Evolutionary conservation across 2,888 invertebrate genomes (phyloP).

Genomic region (Campoplex nolae): DNA sequence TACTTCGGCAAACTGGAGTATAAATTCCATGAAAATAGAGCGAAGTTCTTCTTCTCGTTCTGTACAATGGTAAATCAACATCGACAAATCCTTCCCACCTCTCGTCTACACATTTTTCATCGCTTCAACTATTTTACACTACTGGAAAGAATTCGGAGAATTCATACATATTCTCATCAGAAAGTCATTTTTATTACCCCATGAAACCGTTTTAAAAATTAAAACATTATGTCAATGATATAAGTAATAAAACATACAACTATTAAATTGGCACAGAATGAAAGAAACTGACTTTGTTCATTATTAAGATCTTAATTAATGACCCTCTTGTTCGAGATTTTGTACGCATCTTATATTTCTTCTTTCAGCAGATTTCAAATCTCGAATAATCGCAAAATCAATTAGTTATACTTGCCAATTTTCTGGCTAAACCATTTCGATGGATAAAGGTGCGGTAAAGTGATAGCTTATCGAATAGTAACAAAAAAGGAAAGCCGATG

Average conservation of each 20-base stretch:
- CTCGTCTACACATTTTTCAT: not conserved
- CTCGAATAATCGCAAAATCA: not conserved
- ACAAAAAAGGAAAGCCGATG: not conserved
- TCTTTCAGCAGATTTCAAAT: not conserved
- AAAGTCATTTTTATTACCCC: constrained; percentile 3
- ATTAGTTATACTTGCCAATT: not conserved
- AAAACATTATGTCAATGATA: constrained; percentile 13
- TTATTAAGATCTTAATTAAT: not conserved
- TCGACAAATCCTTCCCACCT: not conserved
- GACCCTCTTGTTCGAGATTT: not conserved
- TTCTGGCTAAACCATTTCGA: not conserved
- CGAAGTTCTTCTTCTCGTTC: not conserved
- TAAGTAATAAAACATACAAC: not conserved
- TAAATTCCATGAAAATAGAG: not conserved
- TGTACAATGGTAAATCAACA: not conserved
- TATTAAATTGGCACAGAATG: too few relatives aligned
- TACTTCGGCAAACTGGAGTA: not conserved
- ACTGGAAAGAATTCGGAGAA: not conserved
- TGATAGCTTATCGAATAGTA: not conserved
- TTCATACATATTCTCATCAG: not conserved
- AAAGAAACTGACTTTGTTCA: not conserved
- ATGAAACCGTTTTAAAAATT: constrained; percentile 19
- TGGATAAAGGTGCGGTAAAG: not conserved
- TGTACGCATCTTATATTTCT: not conserved
- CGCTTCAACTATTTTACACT: not conserved